Evolutionary conservation across 2,888 invertebrate species (phyloP), one percentile per base, ranked within the genome.

Genomic region (Petrolisthes cinctipes): DNA sequence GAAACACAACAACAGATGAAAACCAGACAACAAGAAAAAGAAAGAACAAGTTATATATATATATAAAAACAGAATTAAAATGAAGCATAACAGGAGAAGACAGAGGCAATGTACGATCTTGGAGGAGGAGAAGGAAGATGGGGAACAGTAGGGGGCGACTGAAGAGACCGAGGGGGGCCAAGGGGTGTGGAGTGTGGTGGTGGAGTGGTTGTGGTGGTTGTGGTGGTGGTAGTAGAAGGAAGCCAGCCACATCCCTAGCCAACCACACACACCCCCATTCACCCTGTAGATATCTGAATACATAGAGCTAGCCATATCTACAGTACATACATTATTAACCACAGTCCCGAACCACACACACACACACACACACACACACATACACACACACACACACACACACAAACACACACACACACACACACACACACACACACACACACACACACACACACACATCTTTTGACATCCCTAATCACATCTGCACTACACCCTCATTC

Each of bases 341-440:
- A 66, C 66, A 66, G 37, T 37, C 37, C 37, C 37, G 37, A 37
- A 37, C 37, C 37, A 73, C 73, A 73, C 73, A 76, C 76, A 76
- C 37, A 76, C 76, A 76, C 51, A 76, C 51, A 76, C 51, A 76
- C 76, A 76, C 37, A 76, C 37, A 76, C 76, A 76, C 76, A 14
- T 17, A 76, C 76, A 76, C 37, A 76, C 76, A 76, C 37, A 76
- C 76, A 76, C 51, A 76, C 76, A 76, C 37, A 76, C 76, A 76
- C 51, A 76, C 76, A 76, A 4, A 76, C 76, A 76, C 37, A 76
- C 76, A 76, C n/a, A 76, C 51, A 76, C 51, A 76, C 76, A 76
- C 37, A 76, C 37, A 76, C 37, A 37, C 37, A 14, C 51, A 37
- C 37, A 76, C 17, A 76, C 76, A 37, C 9, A 80, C 20, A 80